Conservation (phyloP, 2,113 vertebrate species). For the Ammodramus savannarum region DNA sequence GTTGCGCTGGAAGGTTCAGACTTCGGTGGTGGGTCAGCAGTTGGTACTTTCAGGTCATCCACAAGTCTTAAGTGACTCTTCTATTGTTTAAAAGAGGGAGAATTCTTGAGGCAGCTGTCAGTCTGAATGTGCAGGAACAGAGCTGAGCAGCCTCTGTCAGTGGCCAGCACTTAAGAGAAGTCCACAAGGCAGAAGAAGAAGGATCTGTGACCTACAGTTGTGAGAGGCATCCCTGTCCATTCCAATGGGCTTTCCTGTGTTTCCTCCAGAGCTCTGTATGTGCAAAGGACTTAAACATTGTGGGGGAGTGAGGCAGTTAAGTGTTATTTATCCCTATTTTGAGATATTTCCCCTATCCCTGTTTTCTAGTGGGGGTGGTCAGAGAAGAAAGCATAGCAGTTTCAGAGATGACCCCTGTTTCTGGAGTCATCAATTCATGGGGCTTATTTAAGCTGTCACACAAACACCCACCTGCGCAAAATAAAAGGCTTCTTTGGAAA, state of each 20-base stretch:
- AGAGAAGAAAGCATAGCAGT: neutral
- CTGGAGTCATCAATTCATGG: neutral
- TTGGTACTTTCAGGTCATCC: neutral
- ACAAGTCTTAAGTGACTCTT: neutral
- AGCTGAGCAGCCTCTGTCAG: neutral
- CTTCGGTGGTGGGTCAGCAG: accelerated
- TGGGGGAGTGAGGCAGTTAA: neutral
- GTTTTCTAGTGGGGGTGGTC: neutral
- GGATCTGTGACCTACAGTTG: neutral
- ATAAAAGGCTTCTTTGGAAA: constrained; percentile 11
- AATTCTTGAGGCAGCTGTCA: neutral
- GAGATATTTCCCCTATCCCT: neutral
- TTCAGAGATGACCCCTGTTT: neutral
- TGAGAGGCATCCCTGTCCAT: neutral
- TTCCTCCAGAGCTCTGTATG: neutral
- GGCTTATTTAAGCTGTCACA: neutral
- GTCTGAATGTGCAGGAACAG: neutral
- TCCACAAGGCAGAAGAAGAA: neutral
- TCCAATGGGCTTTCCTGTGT: neutral
- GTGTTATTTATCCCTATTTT: neutral
- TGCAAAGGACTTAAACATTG: neutral
- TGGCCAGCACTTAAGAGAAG: neutral
- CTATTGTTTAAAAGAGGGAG: neutral
- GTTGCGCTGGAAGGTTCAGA: neutral
- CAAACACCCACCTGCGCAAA: neutral